These are phyloP conservation scores for Ornithorhynchus anatinus DNA, from an alignment of 2,113 vertebrate genomes.

Conservation along the genomic window DNA sequence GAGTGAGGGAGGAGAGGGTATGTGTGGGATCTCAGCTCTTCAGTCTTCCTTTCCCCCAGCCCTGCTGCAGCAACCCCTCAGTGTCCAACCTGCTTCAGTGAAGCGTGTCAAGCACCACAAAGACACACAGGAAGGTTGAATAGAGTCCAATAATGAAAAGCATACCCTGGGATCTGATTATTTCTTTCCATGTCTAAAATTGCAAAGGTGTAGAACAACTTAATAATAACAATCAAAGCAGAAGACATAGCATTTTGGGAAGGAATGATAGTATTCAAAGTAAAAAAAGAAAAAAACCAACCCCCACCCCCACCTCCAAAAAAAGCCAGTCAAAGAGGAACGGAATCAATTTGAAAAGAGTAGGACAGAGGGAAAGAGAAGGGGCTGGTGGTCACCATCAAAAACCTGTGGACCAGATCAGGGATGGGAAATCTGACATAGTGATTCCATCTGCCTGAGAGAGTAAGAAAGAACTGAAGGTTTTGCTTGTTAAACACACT, in stretches of 20 bases:
- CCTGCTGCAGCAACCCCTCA: background rate
- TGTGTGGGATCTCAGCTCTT: too few relatives aligned
- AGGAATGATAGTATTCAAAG: slow-evolving; percentile 25
- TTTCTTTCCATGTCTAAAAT: slow-evolving; percentile 31
- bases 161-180: background rate
- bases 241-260: slow-evolving; percentile 2
- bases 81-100: slow-evolving; percentile 4
- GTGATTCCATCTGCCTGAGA: background rate
- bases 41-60: background rate
- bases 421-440: background rate
- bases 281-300: background rate
- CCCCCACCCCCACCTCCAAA: too few relatives aligned
- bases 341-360: background rate
- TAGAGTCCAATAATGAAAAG: slow-evolving; percentile 21
- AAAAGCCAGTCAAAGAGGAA: slow-evolving; percentile 3
- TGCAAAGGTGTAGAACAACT: slow-evolving; percentile 33
- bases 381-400: background rate
- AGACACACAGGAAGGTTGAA: background rate
- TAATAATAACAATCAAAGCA: slow-evolving; percentile 34
- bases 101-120: background rate
- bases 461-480: background rate
- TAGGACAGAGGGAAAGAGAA: background rate
- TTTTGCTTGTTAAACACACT: too few relatives aligned
- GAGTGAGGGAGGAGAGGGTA: too few relatives aligned
- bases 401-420: background rate